Conservation (phyloP, 2,113 vertebrate species). For the Calypte anna region DNA sequence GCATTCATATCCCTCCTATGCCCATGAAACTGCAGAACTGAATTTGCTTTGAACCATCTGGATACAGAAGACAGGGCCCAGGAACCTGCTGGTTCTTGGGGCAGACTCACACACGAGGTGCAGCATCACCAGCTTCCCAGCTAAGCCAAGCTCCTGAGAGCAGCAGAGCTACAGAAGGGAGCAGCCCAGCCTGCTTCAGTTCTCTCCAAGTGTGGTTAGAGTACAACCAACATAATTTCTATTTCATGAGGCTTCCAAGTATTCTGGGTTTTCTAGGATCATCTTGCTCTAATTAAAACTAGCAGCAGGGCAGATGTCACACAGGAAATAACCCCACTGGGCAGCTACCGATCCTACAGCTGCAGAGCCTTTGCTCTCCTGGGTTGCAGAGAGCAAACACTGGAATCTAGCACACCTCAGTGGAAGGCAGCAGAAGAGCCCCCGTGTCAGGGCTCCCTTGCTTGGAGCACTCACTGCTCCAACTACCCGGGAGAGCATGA, state of each 20-base stretch:
- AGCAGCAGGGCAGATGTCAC: neutral
- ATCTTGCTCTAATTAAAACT: neutral
- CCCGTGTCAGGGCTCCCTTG: neutral
- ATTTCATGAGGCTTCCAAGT: conserved; percentile 44
- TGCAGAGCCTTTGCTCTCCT: neutral
- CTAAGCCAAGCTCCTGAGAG: neutral
- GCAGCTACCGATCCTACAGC: neutral
- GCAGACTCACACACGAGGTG: neutral
- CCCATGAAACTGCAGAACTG: neutral
- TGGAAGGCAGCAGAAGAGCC: conserved; percentile 68
- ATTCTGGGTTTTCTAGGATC: conserved; percentile 32
- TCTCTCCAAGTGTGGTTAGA: neutral
- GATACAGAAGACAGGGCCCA: neutral
- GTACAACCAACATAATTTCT: conserved; percentile 17
- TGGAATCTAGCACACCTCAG: conserved; percentile 73
- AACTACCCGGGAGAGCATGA: neutral
- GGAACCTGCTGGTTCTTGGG: neutral
- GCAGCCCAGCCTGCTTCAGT: neutral
- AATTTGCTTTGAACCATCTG: neutral
- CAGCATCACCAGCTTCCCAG: neutral
- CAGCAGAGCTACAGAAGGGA: neutral
- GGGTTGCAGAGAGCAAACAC: conserved; percentile 42
- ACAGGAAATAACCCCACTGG: neutral
- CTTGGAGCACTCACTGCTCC: neutral
- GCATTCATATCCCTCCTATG: neutral